Base-by-base conservation (phyloP, 1,140 invertebrate genomes). In the Mycetomoellerius zeteki region DNA sequence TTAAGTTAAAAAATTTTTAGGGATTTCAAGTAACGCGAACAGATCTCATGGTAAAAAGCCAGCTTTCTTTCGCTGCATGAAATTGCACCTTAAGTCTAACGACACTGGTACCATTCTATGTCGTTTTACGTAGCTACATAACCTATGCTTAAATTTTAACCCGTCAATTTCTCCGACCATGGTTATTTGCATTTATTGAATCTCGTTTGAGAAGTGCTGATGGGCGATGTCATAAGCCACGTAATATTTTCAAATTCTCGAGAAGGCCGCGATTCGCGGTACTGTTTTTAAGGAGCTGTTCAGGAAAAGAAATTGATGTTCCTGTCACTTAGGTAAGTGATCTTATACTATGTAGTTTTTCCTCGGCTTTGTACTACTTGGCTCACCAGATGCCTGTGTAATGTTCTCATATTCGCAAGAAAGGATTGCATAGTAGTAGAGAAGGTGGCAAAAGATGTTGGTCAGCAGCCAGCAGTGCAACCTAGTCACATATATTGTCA, bases 371-470 rank as follows among this genome's bases (percentile, higher is more conserved):
- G 27, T n/a, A 5, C 5, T 24, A 67, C 16, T 16, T 14, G 37
- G 2, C 7, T 77, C 27, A 65, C 14, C 5, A n/a, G 6, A 58
- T 24, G 12, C n/a, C 14, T 16, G 37, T 4, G 4, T 37, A 14
- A 71, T 37, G 14, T 50, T 3, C 12, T 30, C 27, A 21, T 43
- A 50, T 24, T 62, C 7, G n/a, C 27, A 24, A 52, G 19, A n/a
- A 47, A 58, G 8, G 37, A 1, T 62, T 21, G 19, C n/a, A 14
- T 56, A 54, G 73, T 30, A 81, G 56, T 30, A 60, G 21, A 50
- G 3, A 33, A 50, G 19, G 30, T 60, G 24, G n/a, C 27, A 27
- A 84, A 75, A 75, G 21, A 84, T 84, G 80, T 54, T 73, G 69
- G 56, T 54, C 30, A 24, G 7, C 27, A 47, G 54, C 69, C 80